Percentiles rank a stretch among this genome's conserved stretches.
These are phyloP conservation scores for Nerophis lumbriciformis DNA, from an alignment of 2,113 vertebrate genomes.

Conservation along the genomic window DNA sequence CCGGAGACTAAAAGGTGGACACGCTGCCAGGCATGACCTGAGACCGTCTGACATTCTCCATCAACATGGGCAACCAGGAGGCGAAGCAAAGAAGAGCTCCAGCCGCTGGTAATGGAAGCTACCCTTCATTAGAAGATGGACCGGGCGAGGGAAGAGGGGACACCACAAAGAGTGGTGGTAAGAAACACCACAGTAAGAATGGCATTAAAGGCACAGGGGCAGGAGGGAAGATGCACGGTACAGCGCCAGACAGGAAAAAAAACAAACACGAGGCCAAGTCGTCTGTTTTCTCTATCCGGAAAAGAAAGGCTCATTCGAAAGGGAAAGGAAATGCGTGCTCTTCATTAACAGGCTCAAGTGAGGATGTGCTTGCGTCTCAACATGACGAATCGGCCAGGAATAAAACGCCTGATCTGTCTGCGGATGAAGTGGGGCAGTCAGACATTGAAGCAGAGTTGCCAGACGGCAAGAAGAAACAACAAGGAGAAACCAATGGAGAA, in stretches of 20 bases:
- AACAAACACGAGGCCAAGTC: slow-evolving; percentile 83
- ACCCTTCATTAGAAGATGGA: slow-evolving; percentile 73
- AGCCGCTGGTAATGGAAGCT: slow-evolving; percentile 71
- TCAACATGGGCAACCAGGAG: slow-evolving; percentile 94
- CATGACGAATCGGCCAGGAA: slow-evolving; percentile 80
- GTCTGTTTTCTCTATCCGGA: slow-evolving; percentile 92
- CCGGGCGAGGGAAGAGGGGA: slow-evolving; percentile 79
- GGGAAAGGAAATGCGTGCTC: slow-evolving; percentile 67
- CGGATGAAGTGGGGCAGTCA: slow-evolving; percentile 84
- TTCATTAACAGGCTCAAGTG: slow-evolving; percentile 78
- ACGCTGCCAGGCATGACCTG: slow-evolving; percentile 73
- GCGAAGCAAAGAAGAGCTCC: slow-evolving; percentile 83
- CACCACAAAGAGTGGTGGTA: slow-evolving; percentile 82
- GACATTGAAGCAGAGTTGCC: slow-evolving; percentile 76
- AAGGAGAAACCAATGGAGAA: neutral
- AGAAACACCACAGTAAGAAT: slow-evolving; percentile 78
- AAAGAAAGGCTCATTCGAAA: slow-evolving; percentile 83
- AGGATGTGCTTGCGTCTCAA: slow-evolving; percentile 79
- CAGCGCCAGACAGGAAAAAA: slow-evolving; percentile 76
- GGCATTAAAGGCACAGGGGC: slow-evolving; percentile 73
- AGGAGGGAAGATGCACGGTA: slow-evolving; percentile 55
- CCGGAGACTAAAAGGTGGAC: slow-evolving; percentile 4
- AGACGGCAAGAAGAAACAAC: slow-evolving; percentile 58
- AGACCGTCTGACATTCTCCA: slow-evolving; percentile 38
- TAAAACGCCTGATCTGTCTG: slow-evolving; percentile 89